phyloP scores from a whole-genome alignment of 2,113 vertebrate genomes.

The Camelus dromedarius region DNA sequence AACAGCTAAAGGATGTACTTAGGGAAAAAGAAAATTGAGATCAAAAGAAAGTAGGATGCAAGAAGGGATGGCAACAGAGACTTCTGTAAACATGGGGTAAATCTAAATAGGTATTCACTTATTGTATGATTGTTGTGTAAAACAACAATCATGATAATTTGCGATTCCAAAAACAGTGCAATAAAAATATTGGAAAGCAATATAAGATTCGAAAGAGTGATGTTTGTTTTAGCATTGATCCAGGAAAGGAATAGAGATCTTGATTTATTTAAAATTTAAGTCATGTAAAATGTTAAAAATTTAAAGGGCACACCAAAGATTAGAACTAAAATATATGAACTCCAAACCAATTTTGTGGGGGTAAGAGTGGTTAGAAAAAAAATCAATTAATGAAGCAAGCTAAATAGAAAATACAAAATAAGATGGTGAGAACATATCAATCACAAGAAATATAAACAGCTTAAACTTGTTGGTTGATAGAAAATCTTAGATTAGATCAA shows the following conservation, averaged over 20 bases:
- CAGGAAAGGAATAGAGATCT: slow-evolving; percentile 14
- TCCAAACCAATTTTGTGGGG: neutral
- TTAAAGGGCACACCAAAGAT: neutral
- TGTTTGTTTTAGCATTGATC: neutral
- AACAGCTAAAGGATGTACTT: neutral
- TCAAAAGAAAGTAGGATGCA: neutral
- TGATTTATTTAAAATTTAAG: slow-evolving; percentile 61
- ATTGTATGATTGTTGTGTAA: neutral
- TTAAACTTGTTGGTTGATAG: neutral
- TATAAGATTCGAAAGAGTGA: neutral
- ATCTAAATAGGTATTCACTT: neutral
- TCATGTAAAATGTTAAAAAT: neutral
- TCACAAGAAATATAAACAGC: neutral
- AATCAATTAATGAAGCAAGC: neutral
- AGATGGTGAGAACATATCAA: neutral
- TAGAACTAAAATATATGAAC: neutral
- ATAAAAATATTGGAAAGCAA: neutral
- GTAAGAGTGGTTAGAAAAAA: neutral
- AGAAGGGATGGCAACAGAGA: slow-evolving; percentile 2
- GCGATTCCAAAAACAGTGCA: slow-evolving; percentile 6
- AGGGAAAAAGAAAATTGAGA: neutral
- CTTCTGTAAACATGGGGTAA: neutral
- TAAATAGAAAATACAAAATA: slow-evolving; percentile 33
- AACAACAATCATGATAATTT: neutral
- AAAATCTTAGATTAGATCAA: neutral